Conservation (phyloP, 2,113 vertebrate genomes). For the Bos indicus region DNA sequence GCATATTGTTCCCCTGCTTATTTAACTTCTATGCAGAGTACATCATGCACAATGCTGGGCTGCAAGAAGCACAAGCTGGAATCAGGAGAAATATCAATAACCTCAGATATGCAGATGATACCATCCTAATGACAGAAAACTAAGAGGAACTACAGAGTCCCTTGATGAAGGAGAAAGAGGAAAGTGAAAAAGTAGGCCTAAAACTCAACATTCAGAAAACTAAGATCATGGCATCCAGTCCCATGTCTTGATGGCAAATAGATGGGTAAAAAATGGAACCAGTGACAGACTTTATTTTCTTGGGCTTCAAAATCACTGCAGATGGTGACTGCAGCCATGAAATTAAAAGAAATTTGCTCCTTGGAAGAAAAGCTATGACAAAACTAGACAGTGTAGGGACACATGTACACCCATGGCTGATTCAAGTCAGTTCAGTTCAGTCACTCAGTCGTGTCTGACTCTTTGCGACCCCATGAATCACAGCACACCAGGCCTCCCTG, state of each 20-base stretch:
- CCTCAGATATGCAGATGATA: neutral
- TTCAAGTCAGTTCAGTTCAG: neutral
- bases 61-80: neutral
- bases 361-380: neutral
- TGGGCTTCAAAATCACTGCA: neutral
- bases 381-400: neutral
- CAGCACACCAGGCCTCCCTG: too few relatives aligned
- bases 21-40: neutral
- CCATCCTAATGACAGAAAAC: neutral
- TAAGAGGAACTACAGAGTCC: neutral
- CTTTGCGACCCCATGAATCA: too few relatives aligned
- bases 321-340: neutral
- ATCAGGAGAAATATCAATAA: neutral
- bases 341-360: neutral
- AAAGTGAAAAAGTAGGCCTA: neutral
- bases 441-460: accelerated
- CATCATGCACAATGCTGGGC: neutral
- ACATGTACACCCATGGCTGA: neutral
- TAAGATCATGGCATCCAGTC: neutral
- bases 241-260: neutral
- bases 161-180: neutral
- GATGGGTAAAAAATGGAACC: neutral
- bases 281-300: neutral
- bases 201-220: neutral
- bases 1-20: neutral